Base-by-base conservation (phyloP, 2,888 invertebrate genomes). In the Octonoba sinensis region DNA sequence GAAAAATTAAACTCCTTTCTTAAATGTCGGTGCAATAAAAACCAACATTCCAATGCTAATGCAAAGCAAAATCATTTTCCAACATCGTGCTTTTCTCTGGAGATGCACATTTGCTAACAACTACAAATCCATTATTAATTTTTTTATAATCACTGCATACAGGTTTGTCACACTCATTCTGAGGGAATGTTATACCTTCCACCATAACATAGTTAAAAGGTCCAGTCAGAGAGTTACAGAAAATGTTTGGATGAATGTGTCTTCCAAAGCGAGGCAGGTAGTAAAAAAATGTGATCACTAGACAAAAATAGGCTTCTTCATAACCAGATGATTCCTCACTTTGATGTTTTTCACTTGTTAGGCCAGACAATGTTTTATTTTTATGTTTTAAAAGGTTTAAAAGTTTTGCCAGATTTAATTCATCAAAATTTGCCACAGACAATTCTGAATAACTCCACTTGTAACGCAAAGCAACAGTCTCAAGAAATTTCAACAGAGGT, bases 21-120 rank as follows among this genome's bases (percentile, higher is more conserved):
- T 24, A 89, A 85, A 11, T 87, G 87, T 66, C 88, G 86, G 86
- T 95, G 93, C 49, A 96, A 89, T 57, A 96, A 89, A 87, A 96
- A 95, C 94, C 96, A 96, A 87, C 96, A 94, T 87, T 93, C 94
- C 0, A 94, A 93, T 16, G 95, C 94, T 86, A 94, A 92, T 84
- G 93, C 91, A 87, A 96, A 94, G 85, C 94, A 94, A 86, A 92
- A 92, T 3, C 88, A n/a, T n/a, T n/a, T n/a, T n/a, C 86, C 77
- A 87, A 87, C 84, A 71, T 49, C 15, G 24, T 69, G 11, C 75
- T n/a, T 16, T 57, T 67, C 16, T 84, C 83, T 20, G 20, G 56
- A 11, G 76, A 13, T 16, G 76, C 76, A 70, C 20, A 56, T 54
- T 73, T 72, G 49, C 83, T 84, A 18, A 77, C 77, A 24, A 72